Evolutionary conservation across 2,888 invertebrate genomes (phyloP).

Genomic region (Pimpla rufipes): DNA sequence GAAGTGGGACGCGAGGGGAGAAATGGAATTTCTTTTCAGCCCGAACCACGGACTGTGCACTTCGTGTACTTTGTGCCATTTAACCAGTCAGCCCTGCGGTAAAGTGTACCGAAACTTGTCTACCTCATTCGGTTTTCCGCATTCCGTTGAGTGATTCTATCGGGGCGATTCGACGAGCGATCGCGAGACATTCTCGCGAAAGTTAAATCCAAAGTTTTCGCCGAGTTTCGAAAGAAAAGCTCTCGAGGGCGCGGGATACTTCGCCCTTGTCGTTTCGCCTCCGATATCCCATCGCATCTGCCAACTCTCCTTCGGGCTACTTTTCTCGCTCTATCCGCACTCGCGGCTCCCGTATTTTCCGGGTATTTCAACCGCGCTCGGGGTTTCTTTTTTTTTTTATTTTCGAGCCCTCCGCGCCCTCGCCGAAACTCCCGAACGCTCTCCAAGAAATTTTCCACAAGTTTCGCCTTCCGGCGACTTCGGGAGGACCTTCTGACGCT

Average conservation of each 20-base stretch:
- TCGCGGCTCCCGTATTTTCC: constrained; percentile 5
- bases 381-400: background rate
- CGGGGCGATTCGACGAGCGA: background rate
- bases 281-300: constrained; percentile 31
- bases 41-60: too few relatives aligned
- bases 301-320: constrained; percentile 22
- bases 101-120: background rate
- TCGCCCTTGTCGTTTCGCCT: constrained; percentile 9
- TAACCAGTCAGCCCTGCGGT: too few relatives aligned
- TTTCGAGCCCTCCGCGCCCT: background rate
- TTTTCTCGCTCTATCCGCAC: constrained; percentile 18
- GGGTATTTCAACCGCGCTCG: constrained; percentile 2
- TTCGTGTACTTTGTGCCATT: too few relatives aligned
- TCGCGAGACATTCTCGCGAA: background rate
- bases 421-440: constrained; percentile 22
- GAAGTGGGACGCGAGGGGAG: background rate
- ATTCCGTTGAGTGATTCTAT: background rate
- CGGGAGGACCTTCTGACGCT: constrained; percentile 17
- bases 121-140: background rate
- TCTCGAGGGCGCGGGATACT: constrained; percentile 10
- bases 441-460: constrained; percentile 22
- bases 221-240: constrained; percentile 5
- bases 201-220: constrained; percentile 22
- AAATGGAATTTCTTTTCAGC: background rate
- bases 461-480: constrained; percentile 50